phyloP scores from a whole-genome alignment of 1,140 invertebrate species.

The Macrocentrus cingulum region DNA sequence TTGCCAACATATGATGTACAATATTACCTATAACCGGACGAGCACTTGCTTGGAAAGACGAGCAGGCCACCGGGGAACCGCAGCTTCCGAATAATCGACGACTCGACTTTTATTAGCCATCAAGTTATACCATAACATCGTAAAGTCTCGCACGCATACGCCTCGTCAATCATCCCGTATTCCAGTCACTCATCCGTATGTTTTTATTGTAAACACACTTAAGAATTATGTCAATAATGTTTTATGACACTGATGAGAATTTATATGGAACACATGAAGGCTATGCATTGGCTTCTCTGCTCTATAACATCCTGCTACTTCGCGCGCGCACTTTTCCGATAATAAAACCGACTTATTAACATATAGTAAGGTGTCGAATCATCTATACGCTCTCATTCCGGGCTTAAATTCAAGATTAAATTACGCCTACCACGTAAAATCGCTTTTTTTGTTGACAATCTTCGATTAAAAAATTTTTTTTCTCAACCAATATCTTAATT shows the following conservation, averaged over 20 bases:
- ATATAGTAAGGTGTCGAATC: constrained; percentile 30
- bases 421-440: too few relatives aligned
- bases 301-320: constrained; percentile 43
- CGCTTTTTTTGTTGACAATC: too few relatives aligned
- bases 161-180: too few relatives aligned
- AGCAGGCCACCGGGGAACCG: background rate
- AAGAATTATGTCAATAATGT: too few relatives aligned
- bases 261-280: background rate
- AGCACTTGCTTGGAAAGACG: constrained; percentile 6
- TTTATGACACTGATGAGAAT: background rate
- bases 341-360: constrained; percentile 50
- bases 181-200: too few relatives aligned
- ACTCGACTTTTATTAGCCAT: background rate
- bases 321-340: constrained; percentile 48
- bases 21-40: constrained; percentile 2
- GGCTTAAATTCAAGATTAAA: too few relatives aligned
- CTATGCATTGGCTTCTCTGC: constrained; percentile 38
- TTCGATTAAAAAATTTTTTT: too few relatives aligned
- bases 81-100: background rate
- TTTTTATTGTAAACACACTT: too few relatives aligned
- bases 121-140: too few relatives aligned
- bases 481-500: too few relatives aligned
- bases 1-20: too few relatives aligned
- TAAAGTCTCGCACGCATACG: too few relatives aligned
- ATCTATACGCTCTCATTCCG: background rate